These are phyloP conservation scores for Branchipolynoe longqiensis DNA, from an alignment of 2,888 invertebrate genomes.

Conservation along the genomic window DNA sequence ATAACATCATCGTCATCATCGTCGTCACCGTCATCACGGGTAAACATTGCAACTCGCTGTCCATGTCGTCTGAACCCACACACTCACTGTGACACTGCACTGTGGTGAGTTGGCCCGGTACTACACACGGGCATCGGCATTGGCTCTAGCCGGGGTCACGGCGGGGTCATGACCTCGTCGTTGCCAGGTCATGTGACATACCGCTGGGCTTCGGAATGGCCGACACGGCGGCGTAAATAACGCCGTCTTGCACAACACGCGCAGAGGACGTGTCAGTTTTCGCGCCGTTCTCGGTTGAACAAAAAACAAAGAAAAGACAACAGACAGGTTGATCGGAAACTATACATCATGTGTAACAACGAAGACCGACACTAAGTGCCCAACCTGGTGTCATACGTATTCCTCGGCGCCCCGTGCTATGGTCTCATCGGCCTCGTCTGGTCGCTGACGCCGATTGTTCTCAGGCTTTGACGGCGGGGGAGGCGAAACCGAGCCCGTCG, in stretches of 20 bases:
- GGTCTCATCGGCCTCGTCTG: not conserved
- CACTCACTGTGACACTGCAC: too few relatives aligned
- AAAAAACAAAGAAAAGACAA: too few relatives aligned
- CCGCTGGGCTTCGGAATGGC: too few relatives aligned
- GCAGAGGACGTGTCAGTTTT: not conserved
- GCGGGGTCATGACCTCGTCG: not conserved
- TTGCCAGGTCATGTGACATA: conserved; percentile 5
- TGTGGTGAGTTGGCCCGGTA: not conserved
- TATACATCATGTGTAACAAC: conserved; percentile 53
- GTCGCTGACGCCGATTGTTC: not conserved
- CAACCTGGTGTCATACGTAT: conserved; percentile 48
- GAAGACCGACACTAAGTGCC: conserved; percentile 33
- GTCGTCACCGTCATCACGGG: too few relatives aligned
- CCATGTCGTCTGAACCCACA: too few relatives aligned
- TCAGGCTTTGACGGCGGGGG: not conserved
- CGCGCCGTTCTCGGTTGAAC: too few relatives aligned
- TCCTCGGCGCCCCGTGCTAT: conserved; percentile 13
- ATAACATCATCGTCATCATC: too few relatives aligned
- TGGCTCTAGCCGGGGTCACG: not conserved
- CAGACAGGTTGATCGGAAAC: conserved; percentile 14
- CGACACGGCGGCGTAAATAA: too few relatives aligned
- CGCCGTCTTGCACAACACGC: not conserved
- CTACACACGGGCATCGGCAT: not conserved
- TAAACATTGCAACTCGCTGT: too few relatives aligned
- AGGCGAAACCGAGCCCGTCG: too few relatives aligned